These are phyloP conservation scores for Ormyrus rosae DNA, from an alignment of 2,888 invertebrate species.

Conservation along the genomic window DNA sequence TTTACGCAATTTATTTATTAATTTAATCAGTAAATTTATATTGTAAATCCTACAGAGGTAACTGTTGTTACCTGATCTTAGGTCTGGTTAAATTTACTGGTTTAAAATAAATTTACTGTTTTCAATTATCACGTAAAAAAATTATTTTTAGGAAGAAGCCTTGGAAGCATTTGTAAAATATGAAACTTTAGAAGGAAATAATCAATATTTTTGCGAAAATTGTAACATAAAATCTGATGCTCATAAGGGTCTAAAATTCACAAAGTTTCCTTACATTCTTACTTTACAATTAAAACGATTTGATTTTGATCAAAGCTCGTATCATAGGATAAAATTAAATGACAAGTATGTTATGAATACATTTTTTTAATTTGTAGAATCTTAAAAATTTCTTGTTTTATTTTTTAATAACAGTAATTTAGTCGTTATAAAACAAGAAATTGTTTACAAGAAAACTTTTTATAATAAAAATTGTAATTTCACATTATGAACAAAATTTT, in stretches of 20 bases:
- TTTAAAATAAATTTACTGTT: neutral
- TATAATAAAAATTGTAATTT: neutral
- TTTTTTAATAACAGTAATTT: slow-evolving; percentile 36
- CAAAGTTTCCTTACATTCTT: slow-evolving; percentile 89
- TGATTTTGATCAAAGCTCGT: slow-evolving; percentile 90
- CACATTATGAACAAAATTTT: neutral
- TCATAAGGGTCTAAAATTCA: slow-evolving; percentile 92
- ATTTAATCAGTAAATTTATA: neutral
- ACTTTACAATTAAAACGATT: slow-evolving; percentile 92
- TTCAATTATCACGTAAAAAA: slow-evolving; percentile 1
- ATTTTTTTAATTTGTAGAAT: slow-evolving; percentile 18
- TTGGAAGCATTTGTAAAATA: slow-evolving; percentile 89
- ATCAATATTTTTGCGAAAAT: slow-evolving; percentile 91
- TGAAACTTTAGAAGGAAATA: slow-evolving; percentile 88
- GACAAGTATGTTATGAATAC: slow-evolving; percentile 81
- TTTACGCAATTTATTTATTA: neutral
- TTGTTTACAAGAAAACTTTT: neutral
- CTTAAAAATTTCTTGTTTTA: slow-evolving; percentile 14
- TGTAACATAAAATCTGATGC: slow-evolving; percentile 92
- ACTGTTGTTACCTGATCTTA: too few species aligned
- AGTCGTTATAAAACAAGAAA: neutral
- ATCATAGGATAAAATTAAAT: slow-evolving; percentile 91
- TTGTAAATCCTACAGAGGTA: too few species aligned
- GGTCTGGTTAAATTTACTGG: neutral
- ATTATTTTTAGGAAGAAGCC: slow-evolving; percentile 83